Evolutionary conservation across 2,888 invertebrate genomes (phyloP), one percentile per base, ranked within the genome.

Genomic region (Drosophila flavopinicola): DNA sequence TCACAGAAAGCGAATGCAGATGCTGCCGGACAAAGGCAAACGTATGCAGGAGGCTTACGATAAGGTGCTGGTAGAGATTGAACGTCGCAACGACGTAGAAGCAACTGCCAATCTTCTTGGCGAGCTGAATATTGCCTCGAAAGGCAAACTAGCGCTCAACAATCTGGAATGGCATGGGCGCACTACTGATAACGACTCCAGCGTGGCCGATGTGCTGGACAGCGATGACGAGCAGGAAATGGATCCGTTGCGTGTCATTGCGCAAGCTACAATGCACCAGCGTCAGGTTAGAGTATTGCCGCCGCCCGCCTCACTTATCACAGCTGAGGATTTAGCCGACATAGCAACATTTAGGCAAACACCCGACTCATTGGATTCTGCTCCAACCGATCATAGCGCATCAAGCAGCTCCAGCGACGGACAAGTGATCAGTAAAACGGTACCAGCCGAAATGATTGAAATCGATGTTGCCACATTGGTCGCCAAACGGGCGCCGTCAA

Each of bases 141-240:
- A 75, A 9, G 91, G 90, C 1, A 67, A 88, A 42, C 58, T 64
- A 7, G 68, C 75, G 1, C 64, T 91, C 0, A 89, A 82, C 17
- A 85, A 87, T 48, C 63, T 91, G 24, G 91, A 91, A 70, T 91
- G 91, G 91, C 75, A 75, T 49, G 86, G 88, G 0, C 75, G 72
- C 6, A 17, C 13, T 4, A 30, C 65, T 11, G 74, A 77, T 33
- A 66, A 65, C 3, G 45, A 52, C 9, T 56, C 64, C 1, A 75
- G 72, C 32, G 53, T 64, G 17, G 75, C 57, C 0, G 89, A 88
- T 51, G 71, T 90, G 7, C 52, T 91, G 1, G 90, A 90, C 45
- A 91, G 91, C 42, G 91, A 91, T 63, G 91, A 91, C 59, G 91
- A 90, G 33, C 69, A 66, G 35, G 89, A 90, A 59, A 76, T 86